Evolutionary conservation across 2,113 vertebrate genomes (phyloP).

Genomic region (Grus americana): DNA sequence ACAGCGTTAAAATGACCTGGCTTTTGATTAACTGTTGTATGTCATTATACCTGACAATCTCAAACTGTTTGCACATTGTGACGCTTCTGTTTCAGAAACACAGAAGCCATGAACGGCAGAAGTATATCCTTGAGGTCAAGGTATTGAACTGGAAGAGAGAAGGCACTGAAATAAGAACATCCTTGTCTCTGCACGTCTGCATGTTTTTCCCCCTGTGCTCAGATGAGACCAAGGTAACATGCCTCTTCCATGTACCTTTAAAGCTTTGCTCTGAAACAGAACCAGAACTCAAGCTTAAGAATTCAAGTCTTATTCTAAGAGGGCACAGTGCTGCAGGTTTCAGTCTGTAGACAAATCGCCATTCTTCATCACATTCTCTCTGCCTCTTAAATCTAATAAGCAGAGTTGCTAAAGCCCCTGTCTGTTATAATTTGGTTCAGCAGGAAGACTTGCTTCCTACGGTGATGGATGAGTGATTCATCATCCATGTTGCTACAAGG

Average conservation of each 20-base stretch:
- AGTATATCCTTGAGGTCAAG: neutral
- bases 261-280: neutral
- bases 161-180: neutral
- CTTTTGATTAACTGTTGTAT: neutral
- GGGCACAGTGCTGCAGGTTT: neutral
- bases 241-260: neutral
- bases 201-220: rapidly evolving
- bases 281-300: neutral
- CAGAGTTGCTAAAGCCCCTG: neutral
- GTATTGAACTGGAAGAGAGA: neutral
- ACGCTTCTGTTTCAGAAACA: neutral
- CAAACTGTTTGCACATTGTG: neutral
- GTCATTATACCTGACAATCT: neutral
- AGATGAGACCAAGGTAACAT: neutral
- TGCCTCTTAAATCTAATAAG: neutral
- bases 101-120: neutral
- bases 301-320: neutral
- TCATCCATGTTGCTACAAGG: neutral
- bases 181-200: neutral
- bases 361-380: neutral
- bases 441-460: neutral
- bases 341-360: neutral
- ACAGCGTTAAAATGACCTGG: neutral
- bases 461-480: neutral
- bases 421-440: neutral